These are phyloP conservation scores for Rhyacophila evoluta DNA, from an alignment of 2,888 invertebrate genomes.

Conservation along the genomic window DNA sequence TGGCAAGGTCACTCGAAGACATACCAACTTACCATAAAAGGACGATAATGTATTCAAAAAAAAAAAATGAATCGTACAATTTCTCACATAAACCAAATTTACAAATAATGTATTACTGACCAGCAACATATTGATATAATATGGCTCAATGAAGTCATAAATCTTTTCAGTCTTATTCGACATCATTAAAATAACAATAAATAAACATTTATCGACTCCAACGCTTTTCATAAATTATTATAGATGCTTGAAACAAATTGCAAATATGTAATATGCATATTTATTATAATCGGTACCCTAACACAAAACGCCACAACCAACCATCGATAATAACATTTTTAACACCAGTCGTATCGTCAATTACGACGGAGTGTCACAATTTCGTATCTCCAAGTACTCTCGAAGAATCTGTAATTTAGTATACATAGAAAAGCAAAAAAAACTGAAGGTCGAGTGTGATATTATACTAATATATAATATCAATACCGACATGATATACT, in stretches of 20 bases:
- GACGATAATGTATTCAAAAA: not conserved
- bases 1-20: not conserved
- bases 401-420: too few relatives aligned
- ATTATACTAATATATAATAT: too few relatives aligned
- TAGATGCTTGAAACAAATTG: not conserved
- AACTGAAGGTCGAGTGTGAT: too few relatives aligned
- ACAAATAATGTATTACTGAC: not conserved
- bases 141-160: not conserved
- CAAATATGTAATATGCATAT: not conserved
- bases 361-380: too few relatives aligned
- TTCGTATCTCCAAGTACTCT: too few relatives aligned
- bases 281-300: not conserved
- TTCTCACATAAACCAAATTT: not conserved
- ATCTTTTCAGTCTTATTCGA: not conserved
- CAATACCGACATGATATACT: too few relatives aligned
- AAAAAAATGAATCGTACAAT: not conserved
- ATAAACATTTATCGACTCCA: not conserved
- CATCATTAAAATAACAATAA: not conserved
- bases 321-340: not conserved
- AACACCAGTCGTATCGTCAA: not conserved
- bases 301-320: not conserved
- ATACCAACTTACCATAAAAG: not conserved
- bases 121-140: not conserved
- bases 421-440: too few relatives aligned
- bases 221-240: not conserved